Evolutionary conservation across 2,888 invertebrate species (phyloP), one percentile per base, ranked within the genome.

Genomic region (Malthinus seriepunctatus): DNA sequence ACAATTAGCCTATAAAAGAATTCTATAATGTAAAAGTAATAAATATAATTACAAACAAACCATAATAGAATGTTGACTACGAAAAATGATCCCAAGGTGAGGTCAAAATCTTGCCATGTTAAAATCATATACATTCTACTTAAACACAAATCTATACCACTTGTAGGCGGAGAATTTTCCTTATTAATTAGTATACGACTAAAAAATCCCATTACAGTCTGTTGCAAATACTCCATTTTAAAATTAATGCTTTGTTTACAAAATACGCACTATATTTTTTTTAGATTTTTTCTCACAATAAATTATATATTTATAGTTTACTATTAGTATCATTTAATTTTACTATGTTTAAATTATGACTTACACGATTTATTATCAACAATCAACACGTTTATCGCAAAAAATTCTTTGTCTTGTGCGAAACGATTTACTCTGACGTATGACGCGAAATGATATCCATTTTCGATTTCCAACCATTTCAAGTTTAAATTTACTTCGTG

Each of bases 61-160:
- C 79, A 79, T 67, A 78, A 79, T 49, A 79, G 57, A 54, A 76
- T 65, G 68, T 80, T 78, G 32, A 78, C 66, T 48, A 72, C 63
- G 57, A 77, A 67, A 63, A 80, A 72, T 55, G 71, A 68, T 23
- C 70, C 63, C 61, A 75, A 70, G 58, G 76, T 79, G 14, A 75
- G 58, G 38, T 71, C 64, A 11, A 73, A 73, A 59, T 79, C 73
- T 59, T 79, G 76, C 80, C 80, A 80, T 51, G 72, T 70, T 47
- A 79, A 62, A 46, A 76, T 52, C 53, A 69, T 71, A 63, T 71
- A 72, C 42, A 71, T 54, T 44, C 69, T 56, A 53, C 71, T 73
- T 11, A 74, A 67, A 67, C 73, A 76, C 14, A 68, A 67, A 54
- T 75, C 73, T 32, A 66, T 65, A 65, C 68, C 68, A 52, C 65